A percentile compares a stretch with the other conserved stretches of the same genome.
phyloP scores from a whole-genome alignment of 2,888 invertebrate species.

The Andrena dorsata region DNA sequence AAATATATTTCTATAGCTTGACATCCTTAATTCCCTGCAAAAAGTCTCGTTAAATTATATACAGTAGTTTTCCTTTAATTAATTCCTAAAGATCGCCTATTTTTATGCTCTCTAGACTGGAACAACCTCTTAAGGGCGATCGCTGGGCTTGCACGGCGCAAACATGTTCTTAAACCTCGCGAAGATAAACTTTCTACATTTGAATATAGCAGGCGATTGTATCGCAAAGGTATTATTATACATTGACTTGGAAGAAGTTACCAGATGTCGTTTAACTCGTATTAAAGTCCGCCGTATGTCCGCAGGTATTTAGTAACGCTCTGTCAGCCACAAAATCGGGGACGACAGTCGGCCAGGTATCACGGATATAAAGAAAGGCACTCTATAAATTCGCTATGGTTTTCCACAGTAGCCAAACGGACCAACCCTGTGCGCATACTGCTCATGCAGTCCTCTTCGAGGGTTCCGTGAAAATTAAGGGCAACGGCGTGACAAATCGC shows the following conservation, averaged over 20 bases:
- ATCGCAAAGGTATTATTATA: neutral
- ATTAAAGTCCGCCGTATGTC: neutral
- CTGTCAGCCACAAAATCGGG: slow-evolving; percentile 70
- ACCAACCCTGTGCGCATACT: slow-evolving; percentile 45
- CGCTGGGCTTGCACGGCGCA: too few species aligned
- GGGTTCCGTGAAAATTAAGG: slow-evolving; percentile 49
- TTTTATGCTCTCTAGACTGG: too few species aligned
- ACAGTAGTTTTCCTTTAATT: too few species aligned
- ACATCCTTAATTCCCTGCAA: too few species aligned
- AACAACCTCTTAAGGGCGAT: too few species aligned
- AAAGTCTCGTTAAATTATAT: too few species aligned
- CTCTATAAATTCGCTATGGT: slow-evolving; percentile 80
- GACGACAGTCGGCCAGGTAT: slow-evolving; percentile 48
- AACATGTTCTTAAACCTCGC: too few species aligned
- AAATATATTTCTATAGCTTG: too few species aligned
- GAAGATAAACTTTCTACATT: neutral
- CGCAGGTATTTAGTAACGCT: slow-evolving; percentile 72
- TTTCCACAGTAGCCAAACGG: slow-evolving; percentile 72
- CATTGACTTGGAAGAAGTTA: neutral
- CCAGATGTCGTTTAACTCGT: slow-evolving; percentile 1
- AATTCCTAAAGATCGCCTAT: too few species aligned
- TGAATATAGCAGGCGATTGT: neutral
- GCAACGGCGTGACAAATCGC: slow-evolving; percentile 70
- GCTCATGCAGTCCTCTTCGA: slow-evolving; percentile 4
- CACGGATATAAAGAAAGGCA: slow-evolving; percentile 50